Evolutionary conservation across 2,797 vertebrate species (phyloP).

Genomic region (Urophycis tenuis): DNA sequence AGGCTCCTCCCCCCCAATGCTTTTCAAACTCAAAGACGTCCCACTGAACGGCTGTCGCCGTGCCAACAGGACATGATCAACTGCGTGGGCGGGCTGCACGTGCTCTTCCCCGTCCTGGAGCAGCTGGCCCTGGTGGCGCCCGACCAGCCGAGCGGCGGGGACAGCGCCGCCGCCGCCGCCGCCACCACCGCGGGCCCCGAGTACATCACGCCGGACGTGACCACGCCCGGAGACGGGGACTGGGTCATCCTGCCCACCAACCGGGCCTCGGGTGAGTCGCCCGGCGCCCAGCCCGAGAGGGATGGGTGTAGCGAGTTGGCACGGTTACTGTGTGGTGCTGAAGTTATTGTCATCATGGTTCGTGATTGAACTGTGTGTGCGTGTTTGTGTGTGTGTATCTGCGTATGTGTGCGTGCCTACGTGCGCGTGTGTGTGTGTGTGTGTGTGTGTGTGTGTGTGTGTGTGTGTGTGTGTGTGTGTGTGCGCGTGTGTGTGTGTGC

Average conservation of each 20-base stretch:
- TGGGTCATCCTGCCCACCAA: constrained; percentile 85
- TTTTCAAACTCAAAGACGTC: not conserved
- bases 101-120: constrained; percentile 87
- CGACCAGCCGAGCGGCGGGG: constrained; percentile 55
- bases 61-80: constrained; percentile 88
- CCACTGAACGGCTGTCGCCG: not conserved
- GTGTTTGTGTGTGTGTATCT: not conserved
- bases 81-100: constrained; percentile 86
- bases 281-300: not conserved
- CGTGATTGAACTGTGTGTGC: not conserved
- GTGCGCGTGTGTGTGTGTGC: not conserved
- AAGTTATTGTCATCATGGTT: not conserved
- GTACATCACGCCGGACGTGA: constrained; percentile 72
- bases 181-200: constrained; percentile 55
- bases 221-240: constrained; percentile 82
- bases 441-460: not conserved
- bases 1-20: too few relatives aligned
- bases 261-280: constrained; percentile 82
- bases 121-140: constrained; percentile 78
- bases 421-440: not conserved
- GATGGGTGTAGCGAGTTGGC: too few relatives aligned
- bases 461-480: not conserved
- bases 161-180: too few relatives aligned
- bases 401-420: not conserved
- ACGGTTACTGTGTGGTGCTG: too few relatives aligned